These are phyloP conservation scores for Ferrisia virgata DNA, from an alignment of 2,888 invertebrate species.

Conservation along the genomic window DNA sequence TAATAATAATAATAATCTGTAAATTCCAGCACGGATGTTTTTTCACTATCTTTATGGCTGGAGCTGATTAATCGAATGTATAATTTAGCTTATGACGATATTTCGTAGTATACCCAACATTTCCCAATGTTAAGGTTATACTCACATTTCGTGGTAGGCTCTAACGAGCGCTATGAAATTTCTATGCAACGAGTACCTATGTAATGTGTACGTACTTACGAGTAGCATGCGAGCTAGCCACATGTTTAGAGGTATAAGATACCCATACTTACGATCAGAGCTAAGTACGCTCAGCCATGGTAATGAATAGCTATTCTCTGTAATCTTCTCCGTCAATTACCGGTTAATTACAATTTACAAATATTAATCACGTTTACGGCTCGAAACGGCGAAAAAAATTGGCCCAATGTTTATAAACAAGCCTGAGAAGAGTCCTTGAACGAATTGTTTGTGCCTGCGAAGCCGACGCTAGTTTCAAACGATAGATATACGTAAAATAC, in stretches of 20 bases:
- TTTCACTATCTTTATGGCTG: background rate
- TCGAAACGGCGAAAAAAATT: slow-evolving; percentile 14
- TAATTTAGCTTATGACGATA: background rate
- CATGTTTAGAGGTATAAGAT: too few species aligned
- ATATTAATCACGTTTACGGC: slow-evolving; percentile 17
- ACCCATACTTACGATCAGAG: background rate
- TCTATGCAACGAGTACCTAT: background rate
- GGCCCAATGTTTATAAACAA: slow-evolving; percentile 39
- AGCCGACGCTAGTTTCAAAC: slow-evolving; percentile 11
- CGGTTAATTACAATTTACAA: slow-evolving; percentile 14
- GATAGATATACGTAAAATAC: slow-evolving; percentile 23
- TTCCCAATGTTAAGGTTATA: background rate
- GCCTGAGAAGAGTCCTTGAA: slow-evolving; percentile 38
- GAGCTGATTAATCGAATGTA: background rate
- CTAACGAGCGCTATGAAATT: background rate
- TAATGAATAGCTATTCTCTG: background rate
- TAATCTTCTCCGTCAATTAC: slow-evolving; percentile 4
- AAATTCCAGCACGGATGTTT: background rate
- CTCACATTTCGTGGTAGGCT: too few species aligned
- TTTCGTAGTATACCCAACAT: background rate
- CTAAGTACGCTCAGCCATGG: background rate
- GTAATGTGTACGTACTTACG: too few species aligned
- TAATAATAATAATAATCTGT: too few species aligned
- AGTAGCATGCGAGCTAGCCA: too few species aligned
- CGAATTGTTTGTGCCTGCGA: slow-evolving; percentile 35